Conservation (phyloP, 2,888 invertebrate genomes). For the Drosophila falleni region DNA sequence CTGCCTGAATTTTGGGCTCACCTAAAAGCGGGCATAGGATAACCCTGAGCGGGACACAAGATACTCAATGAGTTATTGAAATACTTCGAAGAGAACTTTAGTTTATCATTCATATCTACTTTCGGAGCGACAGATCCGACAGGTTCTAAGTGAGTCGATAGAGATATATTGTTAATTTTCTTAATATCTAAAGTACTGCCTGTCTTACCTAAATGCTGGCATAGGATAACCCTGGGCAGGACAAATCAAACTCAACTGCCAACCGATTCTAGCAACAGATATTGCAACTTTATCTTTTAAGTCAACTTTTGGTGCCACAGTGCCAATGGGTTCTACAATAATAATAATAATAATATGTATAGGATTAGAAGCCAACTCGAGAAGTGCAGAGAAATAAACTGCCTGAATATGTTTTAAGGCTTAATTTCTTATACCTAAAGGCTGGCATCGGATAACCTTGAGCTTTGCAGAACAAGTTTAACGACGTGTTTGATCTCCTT, state of each 20-base stretch:
- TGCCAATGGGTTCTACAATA: constrained; percentile 85
- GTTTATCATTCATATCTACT: constrained; percentile 89
- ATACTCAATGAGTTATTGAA: constrained; percentile 39
- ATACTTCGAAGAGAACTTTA: constrained; percentile 83
- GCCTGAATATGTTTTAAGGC: constrained; percentile 23
- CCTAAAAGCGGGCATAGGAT: constrained; percentile 88
- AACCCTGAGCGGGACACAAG: constrained; percentile 90
- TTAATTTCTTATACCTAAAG: constrained; percentile 63
- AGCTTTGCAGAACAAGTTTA: constrained; percentile 88
- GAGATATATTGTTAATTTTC: neutral
- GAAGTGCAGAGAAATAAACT: neutral
- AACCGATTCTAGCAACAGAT: constrained; percentile 65
- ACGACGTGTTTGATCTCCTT: constrained; percentile 60
- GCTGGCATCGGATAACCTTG: constrained; percentile 88
- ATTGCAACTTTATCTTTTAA: constrained; percentile 87
- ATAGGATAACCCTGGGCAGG: constrained; percentile 87
- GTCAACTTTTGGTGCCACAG: constrained; percentile 89
- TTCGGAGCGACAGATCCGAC: constrained; percentile 87
- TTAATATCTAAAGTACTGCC: constrained; percentile 5
- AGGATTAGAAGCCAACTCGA: no score
- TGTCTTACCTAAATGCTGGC: constrained; percentile 83
- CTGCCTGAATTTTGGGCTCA: constrained; percentile 65
- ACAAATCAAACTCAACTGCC: constrained; percentile 88
- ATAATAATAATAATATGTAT: neutral
- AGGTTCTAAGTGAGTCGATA: constrained; percentile 82